These are phyloP conservation scores for Sinelater perroti DNA, from an alignment of 2,888 invertebrate species.

Conservation along the genomic window DNA sequence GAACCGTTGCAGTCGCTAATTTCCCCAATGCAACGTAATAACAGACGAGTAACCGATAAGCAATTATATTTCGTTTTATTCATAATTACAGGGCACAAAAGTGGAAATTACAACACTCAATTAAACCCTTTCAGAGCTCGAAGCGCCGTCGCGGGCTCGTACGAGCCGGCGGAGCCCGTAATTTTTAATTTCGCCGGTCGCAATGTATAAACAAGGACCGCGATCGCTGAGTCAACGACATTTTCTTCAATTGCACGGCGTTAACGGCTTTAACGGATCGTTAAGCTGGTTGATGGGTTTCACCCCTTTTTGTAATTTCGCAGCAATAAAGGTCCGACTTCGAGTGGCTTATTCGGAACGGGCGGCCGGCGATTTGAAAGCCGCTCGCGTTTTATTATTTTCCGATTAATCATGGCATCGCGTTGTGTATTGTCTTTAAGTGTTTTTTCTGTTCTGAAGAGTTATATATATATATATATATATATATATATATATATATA, in stretches of 20 bases:
- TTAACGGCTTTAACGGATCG: slow-evolving; percentile 30
- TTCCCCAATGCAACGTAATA: slow-evolving; percentile 6
- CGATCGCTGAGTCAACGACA: slow-evolving; percentile 24
- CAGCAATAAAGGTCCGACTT: slow-evolving; percentile 1
- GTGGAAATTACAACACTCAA: slow-evolving; percentile 40
- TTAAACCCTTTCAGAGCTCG: slow-evolving; percentile 39
- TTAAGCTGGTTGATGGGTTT: slow-evolving; percentile 19
- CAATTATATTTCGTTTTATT: slow-evolving; percentile 40
- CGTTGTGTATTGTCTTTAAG: too few species aligned
- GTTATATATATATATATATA: too few species aligned
- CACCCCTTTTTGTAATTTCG: slow-evolving; percentile 15
- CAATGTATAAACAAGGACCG: slow-evolving; percentile 19
- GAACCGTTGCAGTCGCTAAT: neutral
- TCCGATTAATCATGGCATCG: too few species aligned
- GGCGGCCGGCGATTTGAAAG: too few species aligned
- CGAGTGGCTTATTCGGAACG: too few species aligned
- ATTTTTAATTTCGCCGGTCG: slow-evolving; percentile 26
- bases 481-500: too few species aligned
- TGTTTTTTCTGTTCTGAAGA: too few species aligned
- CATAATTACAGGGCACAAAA: slow-evolving; percentile 39
- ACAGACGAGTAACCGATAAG: slow-evolving; percentile 33
- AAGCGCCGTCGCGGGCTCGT: slow-evolving; percentile 23
- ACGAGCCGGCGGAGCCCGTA: slow-evolving; percentile 20
- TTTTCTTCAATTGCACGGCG: slow-evolving; percentile 22
- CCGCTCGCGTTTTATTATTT: too few species aligned